Percentiles rank a stretch among this genome's conserved stretches.
These are phyloP conservation scores for Homarus americanus DNA, from an alignment of 1,140 invertebrate genomes.

Conservation along the genomic window DNA sequence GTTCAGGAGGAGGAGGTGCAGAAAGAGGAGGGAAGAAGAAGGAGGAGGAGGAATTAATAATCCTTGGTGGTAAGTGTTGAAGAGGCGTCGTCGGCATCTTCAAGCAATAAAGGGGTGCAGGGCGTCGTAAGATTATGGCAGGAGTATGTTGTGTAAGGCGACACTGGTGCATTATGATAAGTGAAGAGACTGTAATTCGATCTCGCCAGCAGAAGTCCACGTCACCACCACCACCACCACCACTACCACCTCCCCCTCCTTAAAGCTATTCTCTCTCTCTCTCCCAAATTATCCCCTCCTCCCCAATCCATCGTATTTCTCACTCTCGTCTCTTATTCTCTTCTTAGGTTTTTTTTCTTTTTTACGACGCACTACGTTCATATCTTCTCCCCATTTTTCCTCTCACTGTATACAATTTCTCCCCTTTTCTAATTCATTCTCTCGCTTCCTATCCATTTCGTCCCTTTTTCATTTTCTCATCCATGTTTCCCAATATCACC, in stretches of 20 bases:
- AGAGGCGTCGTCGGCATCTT: background rate
- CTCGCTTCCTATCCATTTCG: background rate
- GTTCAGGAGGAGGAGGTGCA: too few relatives aligned
- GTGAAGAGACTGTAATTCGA: conserved; percentile 32
- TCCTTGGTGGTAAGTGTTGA: background rate
- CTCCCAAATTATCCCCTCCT: background rate
- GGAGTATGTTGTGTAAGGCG: conserved; percentile 36
- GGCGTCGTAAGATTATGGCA: conserved; percentile 28
- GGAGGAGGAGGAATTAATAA: background rate
- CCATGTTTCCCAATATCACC: background rate
- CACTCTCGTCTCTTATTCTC: too few relatives aligned
- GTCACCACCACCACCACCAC: conserved; percentile 6
- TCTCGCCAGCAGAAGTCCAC: background rate
- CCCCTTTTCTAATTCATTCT: background rate
- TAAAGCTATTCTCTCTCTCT: too few relatives aligned
- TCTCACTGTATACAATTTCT: background rate
- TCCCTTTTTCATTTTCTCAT: background rate
- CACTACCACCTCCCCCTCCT: too few relatives aligned
- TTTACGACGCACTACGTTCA: background rate
- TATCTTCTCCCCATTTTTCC: background rate
- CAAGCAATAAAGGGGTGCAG: conserved; percentile 2
- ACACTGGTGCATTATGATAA: conserved; percentile 28
- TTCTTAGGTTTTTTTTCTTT: background rate
- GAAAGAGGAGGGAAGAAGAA: background rate
- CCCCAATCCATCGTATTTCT: background rate